Conservation (phyloP, 2,113 vertebrate species). For the Pipra filicauda region DNA sequence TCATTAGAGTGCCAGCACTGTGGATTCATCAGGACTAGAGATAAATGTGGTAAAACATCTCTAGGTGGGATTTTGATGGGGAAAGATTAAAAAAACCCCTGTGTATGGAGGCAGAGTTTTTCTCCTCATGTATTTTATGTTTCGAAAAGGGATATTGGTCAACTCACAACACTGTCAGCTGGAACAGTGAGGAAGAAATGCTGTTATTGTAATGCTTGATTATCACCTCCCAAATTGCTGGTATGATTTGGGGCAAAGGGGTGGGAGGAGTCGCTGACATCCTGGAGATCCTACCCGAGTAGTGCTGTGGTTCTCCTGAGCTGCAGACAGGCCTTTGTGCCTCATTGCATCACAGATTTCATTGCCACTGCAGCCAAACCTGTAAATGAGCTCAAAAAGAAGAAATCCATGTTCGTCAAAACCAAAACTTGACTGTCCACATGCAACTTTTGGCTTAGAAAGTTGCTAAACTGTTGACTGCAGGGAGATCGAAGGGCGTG, state of each 20-base stretch:
- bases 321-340: accelerated
- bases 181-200: neutral
- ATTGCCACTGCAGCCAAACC: neutral
- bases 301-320: neutral
- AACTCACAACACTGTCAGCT: neutral
- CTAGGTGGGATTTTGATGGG: conserved; percentile 13
- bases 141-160: neutral
- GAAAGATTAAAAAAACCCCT: neutral
- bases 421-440: neutral
- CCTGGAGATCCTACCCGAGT: accelerated
- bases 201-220: neutral
- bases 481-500: accelerated
- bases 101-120: neutral
- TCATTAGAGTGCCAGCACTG: conserved; percentile 45
- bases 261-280: neutral
- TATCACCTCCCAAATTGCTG: neutral
- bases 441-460: neutral
- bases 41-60: neutral
- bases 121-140: neutral
- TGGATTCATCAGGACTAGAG: conserved; percentile 30
- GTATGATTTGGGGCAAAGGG: neutral
- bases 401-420: neutral
- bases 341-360: accelerated
- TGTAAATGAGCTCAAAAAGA: neutral
- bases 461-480: neutral